Percentiles rank a stretch among this genome's conserved stretches.
These are phyloP conservation scores for Eupithecia pulchellata DNA, from an alignment of 2,888 invertebrate species.

Conservation along the genomic window DNA sequence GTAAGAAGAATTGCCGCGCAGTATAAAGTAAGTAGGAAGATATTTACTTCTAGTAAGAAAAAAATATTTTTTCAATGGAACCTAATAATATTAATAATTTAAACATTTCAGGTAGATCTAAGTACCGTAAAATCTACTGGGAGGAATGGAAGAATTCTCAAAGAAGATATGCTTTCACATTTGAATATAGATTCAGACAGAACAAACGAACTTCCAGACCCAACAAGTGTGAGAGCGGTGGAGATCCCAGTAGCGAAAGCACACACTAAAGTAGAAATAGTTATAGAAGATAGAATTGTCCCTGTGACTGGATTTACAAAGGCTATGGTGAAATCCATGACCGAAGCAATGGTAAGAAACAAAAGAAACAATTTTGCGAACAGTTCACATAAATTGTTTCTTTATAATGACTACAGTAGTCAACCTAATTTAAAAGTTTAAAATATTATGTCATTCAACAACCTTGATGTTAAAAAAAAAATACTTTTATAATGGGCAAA, in stretches of 20 bases:
- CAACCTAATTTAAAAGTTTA: too few species aligned
- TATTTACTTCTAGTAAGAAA: background rate
- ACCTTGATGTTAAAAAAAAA: too few species aligned
- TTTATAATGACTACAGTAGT: too few species aligned
- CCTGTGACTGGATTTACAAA: slow-evolving; percentile 93
- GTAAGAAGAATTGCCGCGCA: slow-evolving; percentile 97
- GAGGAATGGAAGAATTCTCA: slow-evolving; percentile 95
- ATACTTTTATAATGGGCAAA: too few species aligned
- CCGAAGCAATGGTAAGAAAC: slow-evolving; percentile 89
- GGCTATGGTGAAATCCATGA: slow-evolving; percentile 99
- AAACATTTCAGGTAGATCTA: slow-evolving; percentile 86
- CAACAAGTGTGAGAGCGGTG: slow-evolving; percentile 53
- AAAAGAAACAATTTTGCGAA: background rate
- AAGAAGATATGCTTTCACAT: slow-evolving; percentile 95
- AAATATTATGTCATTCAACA: too few species aligned
- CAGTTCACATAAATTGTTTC: too few species aligned
- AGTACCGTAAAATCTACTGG: slow-evolving; percentile 91
- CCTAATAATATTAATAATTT: background rate
- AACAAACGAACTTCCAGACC: slow-evolving; percentile 73
- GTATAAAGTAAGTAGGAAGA: slow-evolving; percentile 86
- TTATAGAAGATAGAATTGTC: slow-evolving; percentile 83
- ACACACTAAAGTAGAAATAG: slow-evolving; percentile 59
- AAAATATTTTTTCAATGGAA: background rate
- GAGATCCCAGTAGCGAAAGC: slow-evolving; percentile 56
- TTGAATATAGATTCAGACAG: slow-evolving; percentile 85